Percentiles rank a stretch among this genome's conserved stretches.
Conservation (phyloP, 2,888 invertebrate species). For the Melanophora roralis region DNA sequence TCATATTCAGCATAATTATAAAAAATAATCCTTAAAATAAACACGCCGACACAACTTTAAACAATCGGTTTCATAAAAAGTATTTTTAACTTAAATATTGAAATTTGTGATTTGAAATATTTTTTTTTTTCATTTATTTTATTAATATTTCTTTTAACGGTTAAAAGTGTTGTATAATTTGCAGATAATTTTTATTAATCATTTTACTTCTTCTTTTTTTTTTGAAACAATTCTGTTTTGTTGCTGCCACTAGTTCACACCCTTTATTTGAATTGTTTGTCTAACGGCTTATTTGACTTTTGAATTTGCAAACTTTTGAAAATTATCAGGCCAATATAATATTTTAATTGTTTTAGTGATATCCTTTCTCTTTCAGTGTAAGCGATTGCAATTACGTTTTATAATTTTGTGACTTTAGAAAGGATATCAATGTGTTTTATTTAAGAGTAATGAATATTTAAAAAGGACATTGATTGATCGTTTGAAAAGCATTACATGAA, state of each 20-base stretch:
- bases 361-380: not conserved
- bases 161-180: not conserved
- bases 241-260: not conserved
- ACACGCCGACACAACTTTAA: not conserved
- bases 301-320: conserved; percentile 33
- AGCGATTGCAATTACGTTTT: too few relatives aligned
- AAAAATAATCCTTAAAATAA: conserved; percentile 22
- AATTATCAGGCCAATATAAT: conserved; percentile 33
- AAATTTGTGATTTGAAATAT: not conserved
- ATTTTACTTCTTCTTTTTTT: not conserved
- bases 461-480: not conserved
- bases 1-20: conserved; percentile 8
- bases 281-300: conserved; percentile 9
- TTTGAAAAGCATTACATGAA: not conserved
- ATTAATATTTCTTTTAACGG: not conserved
- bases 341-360: not conserved
- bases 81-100: not conserved
- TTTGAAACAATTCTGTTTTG: conserved; percentile 3
- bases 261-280: not conserved
- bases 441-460: too few relatives aligned
- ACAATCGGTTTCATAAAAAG: too few relatives aligned
- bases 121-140: not conserved
- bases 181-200: conserved; percentile 1
- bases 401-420: too few relatives aligned
- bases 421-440: too few relatives aligned